Evolutionary conservation across 2,888 invertebrate genomes (phyloP), one percentile per base, ranked within the genome.

Genomic region (Aphidoletes aphidimyza): DNA sequence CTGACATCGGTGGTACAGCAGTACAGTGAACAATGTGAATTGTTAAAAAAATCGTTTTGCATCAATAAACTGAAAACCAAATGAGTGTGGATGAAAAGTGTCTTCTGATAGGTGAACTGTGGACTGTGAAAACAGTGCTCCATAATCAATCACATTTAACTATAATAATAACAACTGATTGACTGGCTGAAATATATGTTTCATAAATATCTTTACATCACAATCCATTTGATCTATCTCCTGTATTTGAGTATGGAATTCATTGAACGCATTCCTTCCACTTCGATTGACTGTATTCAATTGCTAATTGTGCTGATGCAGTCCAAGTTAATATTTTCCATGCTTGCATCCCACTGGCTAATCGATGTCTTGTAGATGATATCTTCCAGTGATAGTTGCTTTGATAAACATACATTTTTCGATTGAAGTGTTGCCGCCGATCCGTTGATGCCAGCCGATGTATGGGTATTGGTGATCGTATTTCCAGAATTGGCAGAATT

Each of bases 231-330:
- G 42, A n/a, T n/a, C n/a, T n/a, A 42, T 42, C 42, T 42, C 42
- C 42, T 42, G 42, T 42, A 42, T 9, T 42, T 14, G 42, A 42
- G n/a, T 42, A 9, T 42, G 6, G 8, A 42, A 42, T 42, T 42
- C 42, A 9, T 14, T 42, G n/a, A n/a, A 42, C 14, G 42, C 42
- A 42, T 42, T 42, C 42, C 14, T 6, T 14, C 6, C 42, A 42
- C 42, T 42, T 42, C 42, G 6, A 6, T 9, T 14, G 6, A 42
- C 42, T 42, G 14, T 14, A 42, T 69, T 86, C 86, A 87, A 86
- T 86, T 87, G 85, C 87, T 87, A 84, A 87, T 87, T 39, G 86
- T 86, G 54, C 86, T 87, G 34, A 87, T 86, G 26, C 86, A 86
- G 84, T 87, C 87, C 39, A 86, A 85, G 84, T 86, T 87, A 3